Evolutionary conservation across 2,113 vertebrate genomes (phyloP), one percentile per base, ranked within the genome.

Genomic region (Casuarius casuarius): DNA sequence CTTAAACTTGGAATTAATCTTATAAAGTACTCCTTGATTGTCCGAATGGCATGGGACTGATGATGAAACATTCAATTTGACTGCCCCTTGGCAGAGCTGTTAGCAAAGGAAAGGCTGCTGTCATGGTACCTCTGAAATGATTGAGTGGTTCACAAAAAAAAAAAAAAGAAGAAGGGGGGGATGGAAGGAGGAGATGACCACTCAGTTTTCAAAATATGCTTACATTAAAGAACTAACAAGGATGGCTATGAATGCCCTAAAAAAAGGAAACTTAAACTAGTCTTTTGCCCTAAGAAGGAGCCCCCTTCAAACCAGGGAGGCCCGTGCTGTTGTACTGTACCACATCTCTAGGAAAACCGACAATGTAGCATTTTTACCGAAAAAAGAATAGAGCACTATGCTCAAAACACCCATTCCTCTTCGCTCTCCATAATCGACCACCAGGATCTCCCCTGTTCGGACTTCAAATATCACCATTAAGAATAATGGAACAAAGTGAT

Each of bases 1-100:
- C 73, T 67, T 80, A 40, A 75, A 97, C 33, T 93, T 84, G 46
- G 54, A 85, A 87, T 87, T 58, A 94, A 56, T 48, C 28, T 87
- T 75, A 77, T 22, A 46, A 18, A 44, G 38, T 23, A 38, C 33
- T 63, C 25, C 66, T 78, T 3, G 1, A 71, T 66, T 93, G 40
- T 73, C 51, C 95, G 80, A 92, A 79, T 65, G 5, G 44, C 42
- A 77, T 1, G 5, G 56, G 38, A 15, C 31, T 92, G 92, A 83
- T 66, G 96, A 92, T 49, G 44, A 62, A 92, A 66, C 26, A 52
- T 74, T 65, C 33, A 59, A 35, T 84, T 65, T 81, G 3, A 70
- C 66, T 70, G 71, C 49, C 17, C 79, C 26, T 54, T 96, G 56
- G 48, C 54, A 80, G 71, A 66, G 33, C 40, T 80, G 26, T 76